These are phyloP conservation scores for Alectura lathami DNA, from an alignment of 2,113 vertebrate species.

Conservation along the genomic window DNA sequence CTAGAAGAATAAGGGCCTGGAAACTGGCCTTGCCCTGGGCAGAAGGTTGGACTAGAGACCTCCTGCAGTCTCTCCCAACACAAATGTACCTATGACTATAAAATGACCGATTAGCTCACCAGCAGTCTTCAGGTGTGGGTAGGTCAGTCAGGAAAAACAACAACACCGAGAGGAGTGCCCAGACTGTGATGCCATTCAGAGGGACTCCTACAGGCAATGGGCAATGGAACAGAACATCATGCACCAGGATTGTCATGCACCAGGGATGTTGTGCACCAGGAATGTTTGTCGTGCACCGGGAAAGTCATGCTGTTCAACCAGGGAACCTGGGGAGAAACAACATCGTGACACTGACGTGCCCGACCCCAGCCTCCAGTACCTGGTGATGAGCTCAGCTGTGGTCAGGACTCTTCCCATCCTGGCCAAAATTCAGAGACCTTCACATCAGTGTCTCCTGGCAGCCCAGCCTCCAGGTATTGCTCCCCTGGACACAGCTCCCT, in stretches of 20 bases:
- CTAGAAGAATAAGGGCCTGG: background rate
- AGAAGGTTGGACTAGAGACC: background rate
- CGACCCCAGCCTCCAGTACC: background rate
- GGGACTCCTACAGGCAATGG: background rate
- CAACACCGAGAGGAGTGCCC: background rate
- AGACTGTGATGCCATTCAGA: background rate
- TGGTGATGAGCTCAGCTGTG: background rate
- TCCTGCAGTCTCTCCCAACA: background rate
- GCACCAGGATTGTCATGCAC: background rate
- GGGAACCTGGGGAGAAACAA: background rate
- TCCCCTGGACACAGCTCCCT: background rate
- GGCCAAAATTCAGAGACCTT: background rate
- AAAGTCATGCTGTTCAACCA: background rate
- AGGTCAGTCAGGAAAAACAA: background rate
- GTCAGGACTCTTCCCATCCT: background rate
- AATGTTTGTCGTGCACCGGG: no score
- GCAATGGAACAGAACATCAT: background rate
- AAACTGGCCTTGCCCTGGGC: background rate
- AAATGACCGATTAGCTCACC: background rate
- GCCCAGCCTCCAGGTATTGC: background rate
- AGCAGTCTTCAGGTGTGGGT: background rate
- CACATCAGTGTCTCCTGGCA: background rate
- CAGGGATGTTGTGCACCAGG: background rate
- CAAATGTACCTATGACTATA: background rate
- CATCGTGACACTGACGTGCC: background rate